Base-by-base conservation (phyloP, 2,113 vertebrate species). In the Nyctibius bracteatus region DNA sequence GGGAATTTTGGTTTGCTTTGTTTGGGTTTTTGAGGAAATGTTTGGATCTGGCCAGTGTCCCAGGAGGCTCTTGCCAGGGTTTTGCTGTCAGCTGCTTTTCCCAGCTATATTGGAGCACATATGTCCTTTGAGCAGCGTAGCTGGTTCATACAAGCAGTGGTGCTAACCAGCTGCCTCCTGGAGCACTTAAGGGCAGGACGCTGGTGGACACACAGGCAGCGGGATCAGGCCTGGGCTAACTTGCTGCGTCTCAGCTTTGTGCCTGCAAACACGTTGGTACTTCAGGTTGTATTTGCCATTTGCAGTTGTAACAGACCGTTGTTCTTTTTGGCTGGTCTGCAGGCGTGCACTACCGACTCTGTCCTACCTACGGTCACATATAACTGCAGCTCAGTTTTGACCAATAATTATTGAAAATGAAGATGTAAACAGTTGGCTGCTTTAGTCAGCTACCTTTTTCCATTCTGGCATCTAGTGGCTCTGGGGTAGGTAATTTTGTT, bases 261-360 rank as follows among this genome's bases (percentile, higher is more conserved):
- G 30, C 37, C 55, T 39, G 16, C 33, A 55, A 31, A 21, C 0
- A 0, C 35, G 20, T 30, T 2, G 1, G 30, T 12, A 12, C 41
- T 41, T 85, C 21, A 4, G 16, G 20, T 5, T 72, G 44, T 27
- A 41, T 72, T 35, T 61, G 61, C 25, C 49, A 7, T 68, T 70
- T 68, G 39, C 15, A 30, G 30, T 18, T 58, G 52, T 33, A 22
- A 33, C 1, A 59, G 61, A 25, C 9, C 2, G 2, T 30, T 24
- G 18, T 20, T 78, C 28, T 49, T 13, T 33, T 27, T 47, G 49
- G 30, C 66, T 65, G 41, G 39, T 28, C 35, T 80, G 70, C 31
- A 33, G 54, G 37, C 67, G 28, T 2, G 12, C 12, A 1, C 25
- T 65, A 41, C 37, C n/a, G 14, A 5, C 66, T 85, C 47, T 67